Base-by-base conservation (phyloP, 2,888 invertebrate species). In the Netelia fuscicornis region DNA sequence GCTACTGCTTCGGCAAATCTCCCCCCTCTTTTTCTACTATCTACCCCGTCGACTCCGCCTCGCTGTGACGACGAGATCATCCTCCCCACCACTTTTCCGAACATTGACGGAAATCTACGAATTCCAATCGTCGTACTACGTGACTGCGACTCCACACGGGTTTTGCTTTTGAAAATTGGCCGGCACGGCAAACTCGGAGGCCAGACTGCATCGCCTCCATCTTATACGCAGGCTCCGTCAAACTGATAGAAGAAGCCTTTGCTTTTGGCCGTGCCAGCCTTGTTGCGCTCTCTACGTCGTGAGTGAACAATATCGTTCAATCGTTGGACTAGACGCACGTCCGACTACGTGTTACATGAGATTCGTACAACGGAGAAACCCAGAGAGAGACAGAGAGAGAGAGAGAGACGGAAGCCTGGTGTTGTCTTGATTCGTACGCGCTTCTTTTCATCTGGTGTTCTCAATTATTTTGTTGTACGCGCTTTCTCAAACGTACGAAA, bases 361-460 rank as follows among this genome's bases (percentile, higher is more conserved):
- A 75, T 71, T 83, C 71, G 64, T 67, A 85, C 80, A 80, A 83
- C 72, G 83, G 72, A 77, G 65, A 72, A 58, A 42, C 11, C 13
- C n/a, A 54, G 17, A 48, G 30, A 52, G 71, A 60, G 56, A 74
- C 42, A 20, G 20, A 20, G 30, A 30, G 2, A 30, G 30, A 3
- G 30, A 42, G 52, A 72, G 13, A 76, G 48, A 65, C 10, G 54
- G 62, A 79, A 37, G 6, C 13, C 60, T 11, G 54, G 25, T 68
- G 20, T 25, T 42, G 10, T 37, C 74, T 76, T 37, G 37, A 37
- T 37, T 0, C 64, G 62, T 82, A 48, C n/a, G 20, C 58, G 37
- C 17, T n/a, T 20, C 48, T 70, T 74, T 48, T 65, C 60, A 64
- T 79, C 60, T 44, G 44, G 48, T 70, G 64, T 30, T 77, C 68